phyloP scores from a whole-genome alignment of 2,113 vertebrate species.

The Atractosteus spatula region DNA sequence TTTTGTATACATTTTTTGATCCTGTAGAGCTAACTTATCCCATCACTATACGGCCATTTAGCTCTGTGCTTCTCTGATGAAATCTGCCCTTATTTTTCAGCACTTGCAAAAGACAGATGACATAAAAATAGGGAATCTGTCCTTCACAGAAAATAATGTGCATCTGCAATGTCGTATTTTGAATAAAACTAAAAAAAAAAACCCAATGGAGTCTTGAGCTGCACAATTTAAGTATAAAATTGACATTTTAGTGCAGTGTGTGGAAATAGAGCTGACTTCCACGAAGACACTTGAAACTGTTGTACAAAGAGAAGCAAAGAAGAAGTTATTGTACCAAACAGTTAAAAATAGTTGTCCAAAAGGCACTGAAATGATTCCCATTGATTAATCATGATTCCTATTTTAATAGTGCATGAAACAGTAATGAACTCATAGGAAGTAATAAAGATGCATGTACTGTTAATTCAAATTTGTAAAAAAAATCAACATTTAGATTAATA shows the following conservation, averaged over 20 bases:
- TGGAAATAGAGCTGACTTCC: neutral
- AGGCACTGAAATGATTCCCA: constrained; percentile 15
- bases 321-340: constrained; percentile 1
- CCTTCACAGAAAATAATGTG: neutral
- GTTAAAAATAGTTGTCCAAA: constrained; percentile 9
- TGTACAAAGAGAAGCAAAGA: constrained; percentile 19
- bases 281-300: neutral
- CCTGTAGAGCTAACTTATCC: too few species aligned
- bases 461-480: constrained; percentile 39
- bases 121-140: neutral
- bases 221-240: neutral
- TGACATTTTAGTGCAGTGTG: neutral
- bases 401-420: constrained; percentile 30
- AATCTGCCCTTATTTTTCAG: neutral
- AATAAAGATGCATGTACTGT: constrained; percentile 41
- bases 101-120: neutral
- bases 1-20: too few species aligned
- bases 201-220: neutral
- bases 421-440: constrained; percentile 28
- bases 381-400: constrained; percentile 31
- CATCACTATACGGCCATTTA: too few species aligned
- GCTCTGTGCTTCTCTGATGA: too few species aligned
- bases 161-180: neutral
- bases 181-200: neutral
- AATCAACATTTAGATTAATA: constrained; percentile 41